phyloP scores from a whole-genome alignment of 2,888 invertebrate genomes.

The Rutpela maculata region DNA sequence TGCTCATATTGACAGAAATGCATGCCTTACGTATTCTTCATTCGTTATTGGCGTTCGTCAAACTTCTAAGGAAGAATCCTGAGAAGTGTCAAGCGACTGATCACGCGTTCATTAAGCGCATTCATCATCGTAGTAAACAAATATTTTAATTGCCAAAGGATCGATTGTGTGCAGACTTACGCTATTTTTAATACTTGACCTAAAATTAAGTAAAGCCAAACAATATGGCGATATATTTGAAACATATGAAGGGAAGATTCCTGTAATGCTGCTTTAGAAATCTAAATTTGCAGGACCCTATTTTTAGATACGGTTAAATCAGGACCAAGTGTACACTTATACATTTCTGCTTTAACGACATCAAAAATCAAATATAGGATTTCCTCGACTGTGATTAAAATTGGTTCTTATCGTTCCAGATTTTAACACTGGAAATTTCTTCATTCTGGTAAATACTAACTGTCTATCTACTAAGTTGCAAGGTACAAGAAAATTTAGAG shows the following conservation, averaged over 20 bases:
- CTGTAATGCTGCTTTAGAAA: not conserved
- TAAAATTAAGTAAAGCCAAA: not conserved
- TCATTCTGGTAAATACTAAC: no score
- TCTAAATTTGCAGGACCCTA: not conserved
- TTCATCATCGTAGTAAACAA: not conserved
- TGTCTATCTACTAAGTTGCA: no score
- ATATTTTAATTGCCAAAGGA: not conserved
- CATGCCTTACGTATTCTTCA: not conserved
- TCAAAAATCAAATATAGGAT: not conserved
- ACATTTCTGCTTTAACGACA: not conserved
- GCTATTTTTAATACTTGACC: not conserved
- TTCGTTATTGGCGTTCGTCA: constrained; percentile 1
- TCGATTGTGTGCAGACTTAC: not conserved
- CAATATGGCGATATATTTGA: constrained; percentile 1
- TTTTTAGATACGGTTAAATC: not conserved
- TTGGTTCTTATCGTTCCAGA: no score
- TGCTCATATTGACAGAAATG: not conserved
- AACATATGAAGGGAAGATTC: not conserved
- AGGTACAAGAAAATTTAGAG: no score
- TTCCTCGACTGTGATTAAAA: no score
- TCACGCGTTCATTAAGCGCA: not conserved
- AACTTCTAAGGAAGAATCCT: not conserved
- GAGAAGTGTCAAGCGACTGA: not conserved
- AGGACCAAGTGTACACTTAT: not conserved
- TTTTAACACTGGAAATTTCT: no score